Conservation (phyloP, 2,797 vertebrate species). For the Pseudocheirus occidentalis region DNA sequence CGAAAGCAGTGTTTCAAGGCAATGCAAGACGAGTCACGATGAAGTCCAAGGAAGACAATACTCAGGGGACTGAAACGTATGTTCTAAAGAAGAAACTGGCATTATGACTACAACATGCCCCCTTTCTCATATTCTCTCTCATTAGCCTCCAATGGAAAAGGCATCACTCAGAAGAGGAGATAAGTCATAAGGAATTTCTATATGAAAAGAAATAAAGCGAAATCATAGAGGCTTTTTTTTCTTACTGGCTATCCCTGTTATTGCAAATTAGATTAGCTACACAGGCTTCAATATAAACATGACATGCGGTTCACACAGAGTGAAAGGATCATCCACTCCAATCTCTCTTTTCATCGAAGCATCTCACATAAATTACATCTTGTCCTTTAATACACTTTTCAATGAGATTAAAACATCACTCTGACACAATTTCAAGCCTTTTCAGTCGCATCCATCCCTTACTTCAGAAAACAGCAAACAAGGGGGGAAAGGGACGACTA, state of each 20-base stretch:
- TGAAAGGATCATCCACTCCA: constrained; percentile 85
- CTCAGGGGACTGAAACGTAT: background rate
- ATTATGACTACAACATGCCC: background rate
- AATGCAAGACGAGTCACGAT: fast-evolving
- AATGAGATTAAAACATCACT: constrained; percentile 89
- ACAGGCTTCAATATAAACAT: constrained; percentile 83
- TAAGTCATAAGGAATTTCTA: constrained; percentile 80
- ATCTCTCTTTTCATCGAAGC: constrained; percentile 86
- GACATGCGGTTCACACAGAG: constrained; percentile 83
- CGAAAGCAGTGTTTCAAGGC: background rate
- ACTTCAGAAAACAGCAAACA: constrained; percentile 77
- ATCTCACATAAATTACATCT: constrained; percentile 85
- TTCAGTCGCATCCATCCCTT: constrained; percentile 68
- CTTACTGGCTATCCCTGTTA: constrained; percentile 79
- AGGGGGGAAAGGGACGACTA: constrained; percentile 46
- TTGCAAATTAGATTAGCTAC: constrained; percentile 86
- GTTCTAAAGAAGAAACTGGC: fast-evolving
- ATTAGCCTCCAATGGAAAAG: constrained; percentile 68
- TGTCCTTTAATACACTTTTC: constrained; percentile 86
- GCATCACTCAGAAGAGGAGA: constrained; percentile 63
- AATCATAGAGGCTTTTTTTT: constrained; percentile 66
- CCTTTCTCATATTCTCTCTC: constrained; percentile 53
- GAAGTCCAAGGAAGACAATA: background rate
- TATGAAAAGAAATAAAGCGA: constrained; percentile 73
- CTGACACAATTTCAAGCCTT: constrained; percentile 84